Conservation (phyloP, 2,797 vertebrate genomes). For the Malacoctenus gilli region DNA sequence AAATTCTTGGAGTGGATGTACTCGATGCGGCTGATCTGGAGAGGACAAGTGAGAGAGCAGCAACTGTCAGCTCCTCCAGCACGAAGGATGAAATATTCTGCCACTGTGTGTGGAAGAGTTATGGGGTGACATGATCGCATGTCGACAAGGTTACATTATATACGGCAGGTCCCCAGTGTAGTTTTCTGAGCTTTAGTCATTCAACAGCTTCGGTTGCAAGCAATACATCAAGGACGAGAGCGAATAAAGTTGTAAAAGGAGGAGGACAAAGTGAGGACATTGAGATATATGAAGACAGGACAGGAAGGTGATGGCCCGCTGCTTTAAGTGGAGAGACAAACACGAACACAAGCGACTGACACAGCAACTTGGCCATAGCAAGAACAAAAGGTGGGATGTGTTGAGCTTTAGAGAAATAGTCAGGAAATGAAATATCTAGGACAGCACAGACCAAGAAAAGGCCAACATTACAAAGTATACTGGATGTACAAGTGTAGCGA, state of each 20-base stretch:
- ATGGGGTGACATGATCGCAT: too few species aligned
- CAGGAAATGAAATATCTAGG: constrained; percentile 45
- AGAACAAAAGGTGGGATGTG: constrained; percentile 36
- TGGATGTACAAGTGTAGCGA: constrained; percentile 1
- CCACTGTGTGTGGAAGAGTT: too few species aligned
- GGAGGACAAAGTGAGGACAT: constrained; percentile 12
- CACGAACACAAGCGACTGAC: constrained; percentile 18
- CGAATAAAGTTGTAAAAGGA: constrained; percentile 7
- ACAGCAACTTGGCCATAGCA: constrained; percentile 28
- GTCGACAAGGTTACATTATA: too few species aligned
- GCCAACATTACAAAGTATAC: constrained; percentile 15
- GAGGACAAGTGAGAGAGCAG: background rate
- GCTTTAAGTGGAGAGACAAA: constrained; percentile 31
- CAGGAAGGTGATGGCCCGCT: constrained; percentile 18
- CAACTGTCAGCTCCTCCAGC: background rate
- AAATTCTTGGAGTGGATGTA: constrained; percentile 99
- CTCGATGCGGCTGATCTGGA: constrained; percentile 94
- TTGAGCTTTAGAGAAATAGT: constrained; percentile 10
- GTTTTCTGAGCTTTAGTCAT: constrained; percentile 3
- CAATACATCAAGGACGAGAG: constrained; percentile 18
- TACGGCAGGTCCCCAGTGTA: background rate
- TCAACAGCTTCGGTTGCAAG: background rate
- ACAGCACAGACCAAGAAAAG: constrained; percentile 17
- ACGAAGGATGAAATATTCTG: background rate
- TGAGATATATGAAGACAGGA: too few species aligned